Evolutionary conservation across 2,797 vertebrate species (phyloP).

Genomic region (Pelodytes ibericus): DNA sequence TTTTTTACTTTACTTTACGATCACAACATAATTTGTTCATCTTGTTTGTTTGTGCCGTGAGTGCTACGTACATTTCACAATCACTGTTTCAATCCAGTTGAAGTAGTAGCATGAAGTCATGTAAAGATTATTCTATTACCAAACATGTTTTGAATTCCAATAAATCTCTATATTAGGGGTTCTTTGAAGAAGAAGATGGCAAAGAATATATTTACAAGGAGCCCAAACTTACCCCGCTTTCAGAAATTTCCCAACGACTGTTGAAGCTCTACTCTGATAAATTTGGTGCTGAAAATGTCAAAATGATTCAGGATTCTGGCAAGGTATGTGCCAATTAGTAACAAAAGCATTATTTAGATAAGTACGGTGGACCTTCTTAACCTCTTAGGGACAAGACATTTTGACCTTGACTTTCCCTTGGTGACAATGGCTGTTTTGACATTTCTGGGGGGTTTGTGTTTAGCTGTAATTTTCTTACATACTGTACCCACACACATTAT

Average conservation of each 20-base stretch:
- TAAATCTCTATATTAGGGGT: constrained; percentile 77
- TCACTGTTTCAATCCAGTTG: too few relatives aligned
- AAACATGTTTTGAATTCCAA: neutral
- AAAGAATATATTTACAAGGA: constrained; percentile 99
- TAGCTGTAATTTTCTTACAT: too few relatives aligned
- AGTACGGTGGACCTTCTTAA: too few relatives aligned
- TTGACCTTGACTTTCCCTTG: too few relatives aligned
- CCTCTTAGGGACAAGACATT: too few relatives aligned
- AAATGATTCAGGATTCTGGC: constrained; percentile 98
- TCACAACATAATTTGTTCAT: too few relatives aligned
- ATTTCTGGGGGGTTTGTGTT: too few relatives aligned
- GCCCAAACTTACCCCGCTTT: constrained; percentile 94
- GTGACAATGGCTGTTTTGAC: too few relatives aligned
- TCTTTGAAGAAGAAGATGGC: constrained; percentile 98
- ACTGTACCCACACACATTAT: too few relatives aligned
- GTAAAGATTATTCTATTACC: neutral
- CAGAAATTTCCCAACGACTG: constrained; percentile 95
- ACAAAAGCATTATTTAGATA: neutral
- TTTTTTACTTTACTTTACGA: too few relatives aligned
- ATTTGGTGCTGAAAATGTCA: constrained; percentile 96
- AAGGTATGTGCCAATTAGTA: constrained; percentile 80
- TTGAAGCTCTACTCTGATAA: constrained; percentile 97
- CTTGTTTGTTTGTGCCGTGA: too few relatives aligned
- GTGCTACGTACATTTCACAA: too few relatives aligned
- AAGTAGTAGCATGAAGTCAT: neutral